phyloP scores from a whole-genome alignment of 2,888 invertebrate species.

The Pedicia rivosa region DNA sequence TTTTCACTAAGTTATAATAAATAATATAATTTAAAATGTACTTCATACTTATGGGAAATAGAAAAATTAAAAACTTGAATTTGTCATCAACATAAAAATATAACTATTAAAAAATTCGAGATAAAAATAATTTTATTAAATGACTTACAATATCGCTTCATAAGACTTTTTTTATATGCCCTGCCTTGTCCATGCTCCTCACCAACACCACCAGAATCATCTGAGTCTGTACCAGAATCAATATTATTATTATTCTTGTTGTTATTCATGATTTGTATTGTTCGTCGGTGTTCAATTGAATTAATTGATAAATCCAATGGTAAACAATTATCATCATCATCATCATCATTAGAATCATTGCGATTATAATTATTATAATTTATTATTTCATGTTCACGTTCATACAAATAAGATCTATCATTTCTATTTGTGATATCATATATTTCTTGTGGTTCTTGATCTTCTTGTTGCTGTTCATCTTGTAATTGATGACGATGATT shows the following conservation, averaged over 20 bases:
- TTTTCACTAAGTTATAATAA: too few relatives aligned
- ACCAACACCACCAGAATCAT: slow-evolving; percentile 52
- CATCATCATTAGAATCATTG: slow-evolving; percentile 12
- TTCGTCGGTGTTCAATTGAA: slow-evolving; percentile 22
- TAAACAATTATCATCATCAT: slow-evolving; percentile 39
- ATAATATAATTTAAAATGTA: too few relatives aligned
- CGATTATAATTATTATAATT: neutral
- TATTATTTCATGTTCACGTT: slow-evolving; percentile 1
- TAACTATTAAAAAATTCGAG: too few relatives aligned
- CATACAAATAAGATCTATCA: neutral
- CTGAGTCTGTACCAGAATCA: slow-evolving; percentile 66
- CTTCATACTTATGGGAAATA: too few relatives aligned
- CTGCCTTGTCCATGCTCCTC: slow-evolving; percentile 31
- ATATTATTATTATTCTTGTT: too few relatives aligned
- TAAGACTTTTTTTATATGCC: slow-evolving; percentile 83
- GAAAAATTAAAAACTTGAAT: too few relatives aligned
- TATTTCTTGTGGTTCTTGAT: too few relatives aligned
- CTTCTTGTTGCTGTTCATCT: too few relatives aligned
- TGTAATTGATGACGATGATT: neutral
- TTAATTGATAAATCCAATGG: slow-evolving; percentile 65
- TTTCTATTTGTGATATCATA: neutral
- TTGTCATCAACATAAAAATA: too few relatives aligned
- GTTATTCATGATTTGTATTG: too few relatives aligned
- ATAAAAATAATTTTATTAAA: too few relatives aligned
- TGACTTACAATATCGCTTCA: slow-evolving; percentile 87